These are phyloP conservation scores for Idaea straminata DNA, from an alignment of 2,888 invertebrate species.

Conservation along the genomic window DNA sequence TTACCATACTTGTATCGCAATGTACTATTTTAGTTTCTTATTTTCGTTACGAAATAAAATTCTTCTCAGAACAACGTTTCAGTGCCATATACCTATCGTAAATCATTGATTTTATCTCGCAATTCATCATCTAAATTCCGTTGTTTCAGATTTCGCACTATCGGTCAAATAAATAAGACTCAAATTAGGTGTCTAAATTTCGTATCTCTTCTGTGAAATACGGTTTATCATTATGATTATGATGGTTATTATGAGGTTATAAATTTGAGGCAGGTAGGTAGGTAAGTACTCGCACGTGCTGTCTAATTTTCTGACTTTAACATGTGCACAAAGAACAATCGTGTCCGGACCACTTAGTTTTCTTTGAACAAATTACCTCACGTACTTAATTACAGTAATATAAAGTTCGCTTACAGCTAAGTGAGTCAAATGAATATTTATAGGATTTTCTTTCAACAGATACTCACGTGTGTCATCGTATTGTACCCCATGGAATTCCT, in stretches of 20 bases:
- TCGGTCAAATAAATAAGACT: not conserved
- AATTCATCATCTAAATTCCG: conserved; percentile 19
- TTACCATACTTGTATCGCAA: too few species aligned
- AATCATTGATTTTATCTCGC: conserved; percentile 21
- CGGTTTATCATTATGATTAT: not conserved
- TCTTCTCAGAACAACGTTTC: conserved; percentile 16
- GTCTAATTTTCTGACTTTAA: not conserved
- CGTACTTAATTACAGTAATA: not conserved
- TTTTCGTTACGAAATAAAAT: not conserved
- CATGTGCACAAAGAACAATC: not conserved
- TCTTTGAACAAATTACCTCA: not conserved
- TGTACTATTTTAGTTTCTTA: not conserved
- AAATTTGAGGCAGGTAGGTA: not conserved
- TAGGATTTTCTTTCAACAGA: not conserved
- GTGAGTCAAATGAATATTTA: not conserved
- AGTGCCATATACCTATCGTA: conserved; percentile 20
- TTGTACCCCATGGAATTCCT: conserved; percentile 86
- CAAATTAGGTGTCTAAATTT: not conserved
- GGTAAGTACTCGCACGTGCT: not conserved
- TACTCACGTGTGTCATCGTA: conserved; percentile 92
- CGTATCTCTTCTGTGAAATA: not conserved
- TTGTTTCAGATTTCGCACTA: not conserved
- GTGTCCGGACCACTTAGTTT: not conserved
- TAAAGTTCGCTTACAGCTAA: not conserved
- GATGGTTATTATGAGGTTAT: not conserved